Percentiles rank a stretch among this genome's conserved stretches.
Evolutionary conservation across 2,113 vertebrate genomes (phyloP).

Genomic region (Probosciger aterrimus): DNA sequence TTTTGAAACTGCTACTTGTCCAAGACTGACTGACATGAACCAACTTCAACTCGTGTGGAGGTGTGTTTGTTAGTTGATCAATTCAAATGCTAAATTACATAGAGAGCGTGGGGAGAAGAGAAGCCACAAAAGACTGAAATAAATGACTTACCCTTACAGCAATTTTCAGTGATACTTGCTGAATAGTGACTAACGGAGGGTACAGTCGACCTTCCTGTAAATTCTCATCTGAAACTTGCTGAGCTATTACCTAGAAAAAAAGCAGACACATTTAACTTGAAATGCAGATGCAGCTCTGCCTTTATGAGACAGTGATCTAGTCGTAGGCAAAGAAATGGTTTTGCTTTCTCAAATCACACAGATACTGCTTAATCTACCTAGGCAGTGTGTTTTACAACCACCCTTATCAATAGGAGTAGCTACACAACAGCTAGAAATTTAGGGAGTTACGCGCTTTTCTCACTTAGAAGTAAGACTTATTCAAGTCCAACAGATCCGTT

Average conservation of each 20-base stretch:
- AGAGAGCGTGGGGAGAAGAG: not conserved
- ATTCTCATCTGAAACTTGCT: slow-evolving; percentile 87
- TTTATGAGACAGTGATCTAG: not conserved
- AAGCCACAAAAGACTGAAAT: not conserved
- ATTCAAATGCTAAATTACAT: not conserved
- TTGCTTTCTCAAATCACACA: not conserved
- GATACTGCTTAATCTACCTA: not conserved
- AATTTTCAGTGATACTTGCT: slow-evolving; percentile 85
- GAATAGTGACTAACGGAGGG: slow-evolving; percentile 88
- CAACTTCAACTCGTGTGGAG: not conserved
- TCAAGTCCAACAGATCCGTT: not conserved
- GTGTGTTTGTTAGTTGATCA: not conserved
- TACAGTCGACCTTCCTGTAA: slow-evolving; percentile 90
- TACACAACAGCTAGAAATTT: not conserved
- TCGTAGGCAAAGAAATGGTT: not conserved
- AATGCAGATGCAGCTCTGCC: not conserved
- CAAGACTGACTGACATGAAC: not conserved
- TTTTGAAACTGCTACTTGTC: not conserved
- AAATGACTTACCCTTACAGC: slow-evolving; percentile 82
- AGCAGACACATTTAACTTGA: not conserved
- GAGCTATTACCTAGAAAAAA: slow-evolving; percentile 82
- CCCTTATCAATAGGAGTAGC: not conserved
- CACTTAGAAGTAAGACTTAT: not conserved
- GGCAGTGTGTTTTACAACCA: not conserved
- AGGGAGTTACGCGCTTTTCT: not conserved